A percentile compares a stretch with the other conserved stretches of the same genome.
Evolutionary conservation across 2,888 invertebrate genomes (phyloP).

Genomic region (Rhimphoctona megacephalus): DNA sequence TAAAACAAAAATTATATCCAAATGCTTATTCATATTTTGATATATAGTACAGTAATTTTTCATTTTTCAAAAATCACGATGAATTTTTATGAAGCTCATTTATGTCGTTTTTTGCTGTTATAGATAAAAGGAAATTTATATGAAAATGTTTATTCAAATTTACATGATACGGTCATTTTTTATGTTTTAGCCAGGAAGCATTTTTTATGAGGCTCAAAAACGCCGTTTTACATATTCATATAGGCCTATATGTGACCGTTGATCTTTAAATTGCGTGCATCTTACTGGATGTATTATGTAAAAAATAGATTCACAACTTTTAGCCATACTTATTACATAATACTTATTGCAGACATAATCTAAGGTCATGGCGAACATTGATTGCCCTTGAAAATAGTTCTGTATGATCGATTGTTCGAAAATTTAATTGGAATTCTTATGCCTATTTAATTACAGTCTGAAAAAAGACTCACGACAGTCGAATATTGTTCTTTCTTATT

Average conservation of each 20-base stretch:
- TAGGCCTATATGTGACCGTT: not conserved
- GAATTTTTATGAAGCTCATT: not conserved
- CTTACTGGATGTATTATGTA: not conserved
- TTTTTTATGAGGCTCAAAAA: not conserved
- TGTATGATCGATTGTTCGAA: not conserved
- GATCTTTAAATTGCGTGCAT: not conserved
- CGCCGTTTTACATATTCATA: not conserved
- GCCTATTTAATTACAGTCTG: too few relatives aligned
- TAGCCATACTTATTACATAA: not conserved
- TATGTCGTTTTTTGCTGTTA: too few relatives aligned
- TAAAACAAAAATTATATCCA: not conserved
- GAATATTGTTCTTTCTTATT: too few relatives aligned
- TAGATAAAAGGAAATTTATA: too few relatives aligned
- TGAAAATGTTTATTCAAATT: too few relatives aligned
- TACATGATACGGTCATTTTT: too few relatives aligned
- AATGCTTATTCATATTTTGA: not conserved
- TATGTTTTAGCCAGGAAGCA: too few relatives aligned
- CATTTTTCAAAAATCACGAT: not conserved
- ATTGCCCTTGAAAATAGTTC: not conserved
- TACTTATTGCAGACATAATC: not conserved
- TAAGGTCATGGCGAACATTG: not conserved
- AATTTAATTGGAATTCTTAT: too few relatives aligned
- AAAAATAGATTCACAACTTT: not conserved
- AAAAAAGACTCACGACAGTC: too few relatives aligned
- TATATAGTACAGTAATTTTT: not conserved